Conservation (phyloP, 2,888 invertebrate species). For the Drosophila rellima region DNA sequence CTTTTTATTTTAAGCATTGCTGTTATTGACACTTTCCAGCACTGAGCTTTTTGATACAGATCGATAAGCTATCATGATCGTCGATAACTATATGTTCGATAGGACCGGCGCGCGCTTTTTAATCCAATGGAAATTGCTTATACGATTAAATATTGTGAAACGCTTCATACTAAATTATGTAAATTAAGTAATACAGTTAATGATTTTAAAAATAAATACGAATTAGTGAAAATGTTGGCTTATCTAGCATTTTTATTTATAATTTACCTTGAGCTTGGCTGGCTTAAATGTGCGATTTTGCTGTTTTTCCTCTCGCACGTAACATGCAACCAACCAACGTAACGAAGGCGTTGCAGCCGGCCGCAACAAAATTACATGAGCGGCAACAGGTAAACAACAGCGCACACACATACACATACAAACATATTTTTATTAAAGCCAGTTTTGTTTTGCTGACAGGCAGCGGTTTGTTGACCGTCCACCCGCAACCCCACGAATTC, state of each 20-base stretch:
- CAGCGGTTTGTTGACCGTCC: conserved; percentile 20
- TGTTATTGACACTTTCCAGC: conserved; percentile 1
- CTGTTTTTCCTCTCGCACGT: conserved; percentile 31
- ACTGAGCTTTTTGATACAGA: background rate
- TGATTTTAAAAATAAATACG: background rate
- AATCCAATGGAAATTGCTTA: background rate
- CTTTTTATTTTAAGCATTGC: background rate
- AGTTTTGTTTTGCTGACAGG: conserved; percentile 26
- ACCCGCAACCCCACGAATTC: conserved; percentile 12
- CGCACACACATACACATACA: conserved; percentile 3
- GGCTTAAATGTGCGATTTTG: conserved; percentile 12
- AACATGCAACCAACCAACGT: conserved; percentile 59
- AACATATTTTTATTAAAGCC: conserved; percentile 20
- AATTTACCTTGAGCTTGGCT: conserved; percentile 14
- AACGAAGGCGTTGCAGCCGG: conserved; percentile 51
- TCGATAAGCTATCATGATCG: conserved; percentile 15
- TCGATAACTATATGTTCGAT: conserved; percentile 20
- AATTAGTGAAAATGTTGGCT: background rate
- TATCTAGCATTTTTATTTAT: background rate
- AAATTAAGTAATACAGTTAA: background rate
- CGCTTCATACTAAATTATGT: background rate
- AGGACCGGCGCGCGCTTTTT: background rate
- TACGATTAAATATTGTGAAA: background rate
- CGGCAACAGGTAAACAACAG: conserved; percentile 19
- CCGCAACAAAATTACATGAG: conserved; percentile 50